phyloP scores from a whole-genome alignment of 2,113 vertebrate genomes.

The Oryzias javanicus region DNA sequence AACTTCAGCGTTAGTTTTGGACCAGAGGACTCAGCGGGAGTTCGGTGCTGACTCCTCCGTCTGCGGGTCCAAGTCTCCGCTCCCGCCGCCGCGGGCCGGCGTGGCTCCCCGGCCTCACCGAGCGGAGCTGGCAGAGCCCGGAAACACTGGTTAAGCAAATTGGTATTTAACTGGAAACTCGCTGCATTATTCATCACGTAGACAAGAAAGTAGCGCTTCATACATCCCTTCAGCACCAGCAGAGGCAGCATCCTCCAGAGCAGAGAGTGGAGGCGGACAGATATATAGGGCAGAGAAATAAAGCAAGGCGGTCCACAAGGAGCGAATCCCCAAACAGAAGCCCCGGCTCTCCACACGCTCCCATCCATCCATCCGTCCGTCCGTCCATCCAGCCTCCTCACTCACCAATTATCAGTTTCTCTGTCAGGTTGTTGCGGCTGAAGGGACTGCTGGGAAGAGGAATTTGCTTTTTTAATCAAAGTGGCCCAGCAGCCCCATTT shows the following conservation, averaged over 20 bases:
- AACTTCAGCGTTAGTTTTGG: too few relatives aligned
- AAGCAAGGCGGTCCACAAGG: conserved; percentile 53
- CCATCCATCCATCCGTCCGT: conserved; percentile 22
- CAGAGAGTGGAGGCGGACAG: conserved; percentile 52
- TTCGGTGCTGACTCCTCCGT: not conserved
- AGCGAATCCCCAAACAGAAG: conserved; percentile 54
- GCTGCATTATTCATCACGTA: conserved; percentile 81
- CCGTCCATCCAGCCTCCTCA: conserved; percentile 22
- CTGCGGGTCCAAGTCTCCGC: conserved; percentile 16
- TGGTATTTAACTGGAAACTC: conserved; percentile 83
- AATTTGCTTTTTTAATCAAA: conserved; percentile 53
- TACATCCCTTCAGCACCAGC: conserved; percentile 64
- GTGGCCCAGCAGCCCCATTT: conserved; percentile 56
- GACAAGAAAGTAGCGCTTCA: conserved; percentile 74
- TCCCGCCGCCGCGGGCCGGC: conserved; percentile 49
- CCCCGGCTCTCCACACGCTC: conserved; percentile 22
- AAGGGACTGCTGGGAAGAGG: conserved; percentile 49
- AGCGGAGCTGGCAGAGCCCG: conserved; percentile 71
- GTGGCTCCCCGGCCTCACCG: conserved; percentile 49
- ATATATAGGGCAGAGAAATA: conserved; percentile 74
- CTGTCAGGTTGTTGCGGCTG: conserved; percentile 55
- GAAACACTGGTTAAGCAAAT: conserved; percentile 85
- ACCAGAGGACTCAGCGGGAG: too few relatives aligned
- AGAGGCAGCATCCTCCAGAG: conserved; percentile 53
- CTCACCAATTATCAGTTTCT: conserved; percentile 53